Percentiles rank a stretch among this genome's conserved stretches.
Evolutionary conservation across 2,797 vertebrate species (phyloP).

Genomic region (Myotis daubentonii): DNA sequence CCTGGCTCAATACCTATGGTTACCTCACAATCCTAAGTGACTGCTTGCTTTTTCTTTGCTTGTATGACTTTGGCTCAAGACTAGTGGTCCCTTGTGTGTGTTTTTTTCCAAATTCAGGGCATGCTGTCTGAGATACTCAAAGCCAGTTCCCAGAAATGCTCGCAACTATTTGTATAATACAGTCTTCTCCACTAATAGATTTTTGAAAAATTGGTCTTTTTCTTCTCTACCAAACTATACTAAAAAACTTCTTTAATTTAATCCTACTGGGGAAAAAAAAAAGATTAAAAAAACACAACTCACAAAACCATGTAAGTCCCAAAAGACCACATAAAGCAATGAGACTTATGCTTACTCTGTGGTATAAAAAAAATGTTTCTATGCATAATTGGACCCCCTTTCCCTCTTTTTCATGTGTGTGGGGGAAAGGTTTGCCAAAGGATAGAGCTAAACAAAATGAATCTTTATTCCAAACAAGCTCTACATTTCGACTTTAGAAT

Average conservation of each 20-base stretch:
- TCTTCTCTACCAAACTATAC: neutral
- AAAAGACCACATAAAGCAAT: neutral
- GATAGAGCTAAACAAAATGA: neutral
- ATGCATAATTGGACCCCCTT: neutral
- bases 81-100: neutral
- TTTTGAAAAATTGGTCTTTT: conserved; percentile 52
- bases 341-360: neutral
- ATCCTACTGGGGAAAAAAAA: conserved; percentile 45
- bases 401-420: neutral
- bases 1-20: neutral
- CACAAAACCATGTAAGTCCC: conserved; percentile 30
- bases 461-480: neutral
- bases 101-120: conserved; percentile 59
- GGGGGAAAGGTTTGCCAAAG: neutral
- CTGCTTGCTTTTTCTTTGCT: neutral
- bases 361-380: neutral
- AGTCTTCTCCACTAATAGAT: conserved; percentile 30
- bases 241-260: conserved; percentile 31
- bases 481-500: neutral
- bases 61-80: conserved; percentile 53
- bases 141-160: conserved; percentile 66
- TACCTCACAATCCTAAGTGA: neutral
- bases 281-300: neutral
- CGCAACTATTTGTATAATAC: neutral
- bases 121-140: conserved; percentile 22